These are phyloP conservation scores for Saccopteryx bilineata DNA, from an alignment of 2,113 vertebrate species.

Conservation along the genomic window DNA sequence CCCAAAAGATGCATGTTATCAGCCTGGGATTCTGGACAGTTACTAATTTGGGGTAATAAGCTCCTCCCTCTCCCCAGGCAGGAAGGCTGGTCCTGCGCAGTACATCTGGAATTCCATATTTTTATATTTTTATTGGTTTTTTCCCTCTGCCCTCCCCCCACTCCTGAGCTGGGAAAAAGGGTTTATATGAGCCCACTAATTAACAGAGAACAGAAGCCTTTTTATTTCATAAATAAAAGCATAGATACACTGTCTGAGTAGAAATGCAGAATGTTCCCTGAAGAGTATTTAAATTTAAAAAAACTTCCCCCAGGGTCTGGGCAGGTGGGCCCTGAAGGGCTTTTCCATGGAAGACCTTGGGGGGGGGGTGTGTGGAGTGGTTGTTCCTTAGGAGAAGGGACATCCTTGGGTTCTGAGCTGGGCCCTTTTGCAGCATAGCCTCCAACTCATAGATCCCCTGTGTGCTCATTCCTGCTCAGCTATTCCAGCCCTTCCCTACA, in stretches of 20 bases:
- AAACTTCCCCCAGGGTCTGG: conserved; percentile 80
- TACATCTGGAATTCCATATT: conserved; percentile 71
- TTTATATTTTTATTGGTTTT: conserved; percentile 59
- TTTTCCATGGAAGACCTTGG: conserved; percentile 82
- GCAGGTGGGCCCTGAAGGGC: conserved; percentile 81
- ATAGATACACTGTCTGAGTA: conserved; percentile 79
- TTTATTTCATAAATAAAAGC: conserved; percentile 79
- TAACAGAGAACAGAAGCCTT: conserved; percentile 77
- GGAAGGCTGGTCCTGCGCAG: conserved; percentile 25
- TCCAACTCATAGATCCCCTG: conserved; percentile 54
- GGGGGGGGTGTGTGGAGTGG: conserved; percentile 68
- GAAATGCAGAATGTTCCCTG: conserved; percentile 75
- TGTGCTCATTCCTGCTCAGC: background rate
- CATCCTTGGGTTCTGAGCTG: background rate
- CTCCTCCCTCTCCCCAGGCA: background rate
- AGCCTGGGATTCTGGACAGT: background rate
- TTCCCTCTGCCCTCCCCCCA: background rate
- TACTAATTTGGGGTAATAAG: background rate
- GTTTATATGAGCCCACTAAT: conserved; percentile 66
- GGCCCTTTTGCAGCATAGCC: conserved; percentile 17
- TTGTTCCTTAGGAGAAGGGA: background rate
- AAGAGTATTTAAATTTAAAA: conserved; percentile 85
- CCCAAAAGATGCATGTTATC: background rate
- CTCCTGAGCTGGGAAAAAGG: conserved; percentile 69
- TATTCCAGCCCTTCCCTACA: background rate